Conservation (phyloP, 92 coral and sea anemone genomes). For the Actinostola sp. region DNA sequence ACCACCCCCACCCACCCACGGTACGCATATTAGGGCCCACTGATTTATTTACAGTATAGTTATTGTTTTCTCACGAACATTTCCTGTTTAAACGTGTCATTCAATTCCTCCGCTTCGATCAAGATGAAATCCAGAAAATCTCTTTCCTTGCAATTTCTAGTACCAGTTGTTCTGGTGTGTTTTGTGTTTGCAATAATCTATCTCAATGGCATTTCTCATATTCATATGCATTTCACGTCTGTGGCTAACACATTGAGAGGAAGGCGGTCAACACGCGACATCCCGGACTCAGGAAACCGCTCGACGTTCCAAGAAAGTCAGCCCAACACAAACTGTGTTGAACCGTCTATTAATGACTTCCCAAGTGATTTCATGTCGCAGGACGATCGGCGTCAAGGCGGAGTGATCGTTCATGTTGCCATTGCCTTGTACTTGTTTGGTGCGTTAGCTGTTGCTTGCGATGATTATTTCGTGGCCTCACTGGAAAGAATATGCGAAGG, state of each 20-base stretch:
- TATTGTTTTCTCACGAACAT: no score
- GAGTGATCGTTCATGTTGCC: conserved; percentile 55
- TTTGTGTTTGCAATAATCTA: conserved; percentile 64
- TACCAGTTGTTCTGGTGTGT: conserved; percentile 38
- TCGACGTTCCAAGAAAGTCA: conserved; percentile 6
- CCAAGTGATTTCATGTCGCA: conserved; percentile 78
- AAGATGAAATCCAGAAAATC: conserved; percentile 20
- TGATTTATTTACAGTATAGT: no score
- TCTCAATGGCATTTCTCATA: conserved; percentile 28
- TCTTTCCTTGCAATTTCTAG: conserved; percentile 31
- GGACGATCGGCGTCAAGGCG: conserved; percentile 59
- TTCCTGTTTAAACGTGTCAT: background rate
- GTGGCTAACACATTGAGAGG: background rate
- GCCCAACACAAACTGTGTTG: conserved; percentile 65
- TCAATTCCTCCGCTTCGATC: background rate
- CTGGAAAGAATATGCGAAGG: conserved; percentile 63
- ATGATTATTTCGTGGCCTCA: conserved; percentile 81
- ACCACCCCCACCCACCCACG: no score
- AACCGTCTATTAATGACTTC: conserved; percentile 78
- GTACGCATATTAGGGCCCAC: no score
- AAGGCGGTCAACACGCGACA: background rate
- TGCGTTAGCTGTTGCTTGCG: conserved; percentile 68
- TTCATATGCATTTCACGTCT: background rate
- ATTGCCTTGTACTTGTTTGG: conserved; percentile 71
- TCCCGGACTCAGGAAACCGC: background rate